Percentiles rank a stretch among this genome's conserved stretches.
Evolutionary conservation across 2,797 vertebrate genomes (phyloP).

Genomic region (Ispidina lecontei): DNA sequence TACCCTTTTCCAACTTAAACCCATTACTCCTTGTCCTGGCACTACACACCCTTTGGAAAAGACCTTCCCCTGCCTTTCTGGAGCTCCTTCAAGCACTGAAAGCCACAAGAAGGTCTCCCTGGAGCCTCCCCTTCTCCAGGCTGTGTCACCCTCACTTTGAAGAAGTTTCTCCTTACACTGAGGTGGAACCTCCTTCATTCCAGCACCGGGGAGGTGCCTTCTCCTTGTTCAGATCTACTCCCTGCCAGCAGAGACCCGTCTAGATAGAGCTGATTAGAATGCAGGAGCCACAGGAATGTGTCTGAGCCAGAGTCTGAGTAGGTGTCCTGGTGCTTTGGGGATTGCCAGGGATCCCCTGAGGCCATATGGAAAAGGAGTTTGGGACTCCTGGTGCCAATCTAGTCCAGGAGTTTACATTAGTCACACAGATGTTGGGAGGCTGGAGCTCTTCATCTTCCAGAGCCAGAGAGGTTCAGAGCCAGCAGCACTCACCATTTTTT

Average conservation of each 20-base stretch:
- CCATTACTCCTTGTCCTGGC: no score
- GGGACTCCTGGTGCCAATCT: not conserved
- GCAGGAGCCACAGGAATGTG: not conserved
- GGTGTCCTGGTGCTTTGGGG: not conserved
- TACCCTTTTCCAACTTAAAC: no score
- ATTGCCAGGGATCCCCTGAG: not conserved
- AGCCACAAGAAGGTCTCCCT: no score
- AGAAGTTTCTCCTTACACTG: no score
- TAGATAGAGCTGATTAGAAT: not conserved
- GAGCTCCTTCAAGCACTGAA: no score
- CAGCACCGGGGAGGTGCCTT: not conserved
- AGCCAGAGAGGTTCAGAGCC: not conserved
- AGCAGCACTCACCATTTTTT: not conserved
- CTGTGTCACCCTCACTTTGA: no score
- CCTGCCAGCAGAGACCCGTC: not conserved
- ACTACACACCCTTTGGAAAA: no score
- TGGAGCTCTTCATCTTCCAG: accelerated
- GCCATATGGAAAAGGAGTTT: not conserved
- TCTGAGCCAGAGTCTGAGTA: not conserved
- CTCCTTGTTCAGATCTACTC: not conserved
- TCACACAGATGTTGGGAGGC: not conserved
- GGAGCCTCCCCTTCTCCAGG: no score
- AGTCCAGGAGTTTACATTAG: not conserved
- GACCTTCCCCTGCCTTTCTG: no score
- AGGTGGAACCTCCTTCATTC: no score